Evolutionary conservation across 2,888 invertebrate genomes (phyloP).

Genomic region (Sthenelais limicola): DNA sequence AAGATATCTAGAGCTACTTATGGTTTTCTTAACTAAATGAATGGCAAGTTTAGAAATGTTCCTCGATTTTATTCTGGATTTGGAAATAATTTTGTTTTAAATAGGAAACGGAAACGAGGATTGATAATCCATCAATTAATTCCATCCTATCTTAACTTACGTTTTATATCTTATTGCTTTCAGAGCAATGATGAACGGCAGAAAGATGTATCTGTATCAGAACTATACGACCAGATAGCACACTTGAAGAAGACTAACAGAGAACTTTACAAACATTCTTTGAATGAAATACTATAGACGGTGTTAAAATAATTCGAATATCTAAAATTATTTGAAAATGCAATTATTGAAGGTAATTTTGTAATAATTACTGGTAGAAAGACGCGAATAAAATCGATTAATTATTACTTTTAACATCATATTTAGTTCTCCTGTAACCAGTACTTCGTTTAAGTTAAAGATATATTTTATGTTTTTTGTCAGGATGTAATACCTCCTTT

Average conservation of each 20-base stretch:
- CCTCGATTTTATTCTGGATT: not conserved
- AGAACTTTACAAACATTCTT: constrained; percentile 22
- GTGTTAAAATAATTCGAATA: too few relatives aligned
- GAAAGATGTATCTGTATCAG: not conserved
- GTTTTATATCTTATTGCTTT: not conserved
- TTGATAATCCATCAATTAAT: not conserved
- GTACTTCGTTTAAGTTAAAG: too few relatives aligned
- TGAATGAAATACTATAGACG: constrained; percentile 37
- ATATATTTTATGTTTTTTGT: too few relatives aligned
- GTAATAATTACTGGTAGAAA: too few relatives aligned
- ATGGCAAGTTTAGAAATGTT: not conserved
- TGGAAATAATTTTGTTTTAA: not conserved
- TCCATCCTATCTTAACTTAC: not conserved
- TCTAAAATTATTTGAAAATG: too few relatives aligned
- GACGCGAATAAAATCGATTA: too few relatives aligned
- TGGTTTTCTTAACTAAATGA: not conserved
- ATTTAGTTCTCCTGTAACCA: too few relatives aligned
- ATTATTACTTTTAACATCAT: too few relatives aligned
- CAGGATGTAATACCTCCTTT: too few relatives aligned
- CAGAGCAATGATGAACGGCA: constrained; percentile 1
- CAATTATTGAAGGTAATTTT: too few relatives aligned
- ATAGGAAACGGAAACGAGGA: not conserved
- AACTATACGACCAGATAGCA: constrained; percentile 3
- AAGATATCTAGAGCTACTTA: too few relatives aligned
- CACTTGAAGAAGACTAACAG: constrained; percentile 16